Percentiles rank a stretch among this genome's conserved stretches.
These are phyloP conservation scores for Melieria omissa DNA, from an alignment of 2,888 invertebrate genomes.

Conservation along the genomic window DNA sequence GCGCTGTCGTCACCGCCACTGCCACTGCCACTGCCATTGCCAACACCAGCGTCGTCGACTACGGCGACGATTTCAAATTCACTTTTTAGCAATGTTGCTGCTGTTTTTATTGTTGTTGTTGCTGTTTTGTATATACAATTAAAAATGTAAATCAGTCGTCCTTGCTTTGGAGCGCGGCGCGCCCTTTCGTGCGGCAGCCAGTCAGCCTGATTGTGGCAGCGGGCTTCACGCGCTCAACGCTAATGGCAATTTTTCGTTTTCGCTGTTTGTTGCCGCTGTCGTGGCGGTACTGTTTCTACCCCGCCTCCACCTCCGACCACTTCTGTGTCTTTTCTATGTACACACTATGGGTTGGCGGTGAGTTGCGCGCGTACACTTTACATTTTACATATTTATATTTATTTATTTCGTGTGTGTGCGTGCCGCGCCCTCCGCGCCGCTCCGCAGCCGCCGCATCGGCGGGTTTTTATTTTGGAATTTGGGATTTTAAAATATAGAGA, in stretches of 20 bases:
- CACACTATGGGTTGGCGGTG: slow-evolving; percentile 3
- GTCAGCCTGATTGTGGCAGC: slow-evolving; percentile 22
- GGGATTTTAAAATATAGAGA: slow-evolving; percentile 44
- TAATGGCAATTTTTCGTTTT: slow-evolving; percentile 52
- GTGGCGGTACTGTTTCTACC: slow-evolving; percentile 33
- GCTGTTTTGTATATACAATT: slow-evolving; percentile 54
- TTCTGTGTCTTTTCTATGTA: slow-evolving; percentile 18
- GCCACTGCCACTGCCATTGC: background rate
- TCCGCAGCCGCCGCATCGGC: slow-evolving; percentile 21
- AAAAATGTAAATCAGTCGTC: slow-evolving; percentile 60
- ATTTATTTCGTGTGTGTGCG: slow-evolving; percentile 46
- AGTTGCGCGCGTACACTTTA: slow-evolving; percentile 8
- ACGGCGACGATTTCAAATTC: slow-evolving; percentile 19
- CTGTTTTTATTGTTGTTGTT: slow-evolving; percentile 38
- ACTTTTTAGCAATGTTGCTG: slow-evolving; percentile 35
- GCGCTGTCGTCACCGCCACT: background rate
- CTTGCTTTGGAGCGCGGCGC: slow-evolving; percentile 40
- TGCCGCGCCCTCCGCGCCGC: background rate
- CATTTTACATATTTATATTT: slow-evolving; percentile 41
- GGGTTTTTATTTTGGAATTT: slow-evolving; percentile 42
- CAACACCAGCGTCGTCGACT: background rate
- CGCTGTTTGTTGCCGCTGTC: slow-evolving; percentile 27
- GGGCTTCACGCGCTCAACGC: slow-evolving; percentile 42
- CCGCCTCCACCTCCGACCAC: slow-evolving; percentile 7
- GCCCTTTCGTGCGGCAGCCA: slow-evolving; percentile 34